Percentiles rank a stretch among this genome's conserved stretches.
phyloP scores from a whole-genome alignment of 1,140 invertebrate genomes.

The Amyelois transitella region DNA sequence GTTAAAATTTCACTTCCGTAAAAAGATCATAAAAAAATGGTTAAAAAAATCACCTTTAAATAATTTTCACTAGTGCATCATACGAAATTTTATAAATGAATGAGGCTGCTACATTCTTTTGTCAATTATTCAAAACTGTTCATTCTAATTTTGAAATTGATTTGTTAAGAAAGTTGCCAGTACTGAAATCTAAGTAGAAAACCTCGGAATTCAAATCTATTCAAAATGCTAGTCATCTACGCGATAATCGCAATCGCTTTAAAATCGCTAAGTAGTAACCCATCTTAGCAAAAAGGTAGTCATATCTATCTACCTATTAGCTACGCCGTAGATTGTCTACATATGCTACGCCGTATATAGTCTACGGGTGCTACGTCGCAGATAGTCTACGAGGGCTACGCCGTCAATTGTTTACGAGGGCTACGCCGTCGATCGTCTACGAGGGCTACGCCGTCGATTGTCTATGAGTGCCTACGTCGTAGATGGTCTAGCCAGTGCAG shows the following conservation, averaged over 20 bases:
- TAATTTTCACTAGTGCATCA: not conserved
- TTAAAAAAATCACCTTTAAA: slow-evolving; percentile 1
- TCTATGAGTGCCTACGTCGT: not conserved
- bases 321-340: no score
- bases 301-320: no score
- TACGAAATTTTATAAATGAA: slow-evolving; percentile 8
- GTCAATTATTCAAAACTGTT: not conserved
- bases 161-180: not conserved
- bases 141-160: slow-evolving; percentile 1
- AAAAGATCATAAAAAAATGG: slow-evolving; percentile 6
- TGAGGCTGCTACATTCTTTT: slow-evolving; percentile 5
- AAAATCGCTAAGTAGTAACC: no score
- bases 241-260: no score
- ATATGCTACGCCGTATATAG: no score
- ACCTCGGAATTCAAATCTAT: no score
- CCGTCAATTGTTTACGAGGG: no score
- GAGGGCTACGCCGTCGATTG: not conserved
- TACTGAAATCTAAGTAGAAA: not conserved
- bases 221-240: no score
- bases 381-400: no score
- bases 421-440: not conserved
- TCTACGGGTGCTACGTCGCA: no score
- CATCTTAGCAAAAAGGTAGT: no score
- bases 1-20: slow-evolving; percentile 6
- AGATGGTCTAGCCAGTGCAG: no score